Conservation (phyloP, 1,140 invertebrate genomes). For the Armadillidium nasatum region DNA sequence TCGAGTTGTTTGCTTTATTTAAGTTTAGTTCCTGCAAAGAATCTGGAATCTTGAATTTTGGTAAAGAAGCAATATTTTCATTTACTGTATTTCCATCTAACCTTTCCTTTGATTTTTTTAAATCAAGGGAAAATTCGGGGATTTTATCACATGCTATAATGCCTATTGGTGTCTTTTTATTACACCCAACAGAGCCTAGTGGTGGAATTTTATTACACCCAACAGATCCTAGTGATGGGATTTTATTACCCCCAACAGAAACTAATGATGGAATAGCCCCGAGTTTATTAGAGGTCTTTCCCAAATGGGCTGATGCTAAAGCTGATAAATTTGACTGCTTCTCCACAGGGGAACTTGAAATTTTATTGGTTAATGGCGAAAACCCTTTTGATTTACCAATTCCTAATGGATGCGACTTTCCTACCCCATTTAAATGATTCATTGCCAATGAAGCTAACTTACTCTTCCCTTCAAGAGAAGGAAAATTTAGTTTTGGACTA, state of each 20-base stretch:
- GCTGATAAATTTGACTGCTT: background rate
- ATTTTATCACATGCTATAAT: too few species aligned
- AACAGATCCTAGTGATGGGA: too few species aligned
- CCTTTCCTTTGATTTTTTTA: background rate
- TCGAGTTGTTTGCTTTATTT: too few species aligned
- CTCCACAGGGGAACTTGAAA: background rate
- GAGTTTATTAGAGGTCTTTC: background rate
- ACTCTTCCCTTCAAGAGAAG: background rate
- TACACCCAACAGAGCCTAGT: too few species aligned
- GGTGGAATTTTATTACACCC: too few species aligned
- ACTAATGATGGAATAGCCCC: background rate
- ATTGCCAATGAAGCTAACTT: background rate
- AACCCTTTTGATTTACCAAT: background rate
- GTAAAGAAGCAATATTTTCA: background rate
- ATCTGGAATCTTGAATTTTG: background rate
- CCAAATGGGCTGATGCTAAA: background rate
- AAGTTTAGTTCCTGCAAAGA: background rate
- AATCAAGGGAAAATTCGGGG: background rate
- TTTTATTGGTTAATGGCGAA: background rate
- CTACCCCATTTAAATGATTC: background rate
- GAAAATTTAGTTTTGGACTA: background rate
- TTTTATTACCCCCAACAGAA: too few species aligned
- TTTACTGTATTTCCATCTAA: background rate
- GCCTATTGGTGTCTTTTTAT: too few species aligned
- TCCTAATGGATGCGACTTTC: background rate